Evolutionary conservation across 2,797 vertebrate species (phyloP).

Genomic region (Chiloscyllium punctatum): DNA sequence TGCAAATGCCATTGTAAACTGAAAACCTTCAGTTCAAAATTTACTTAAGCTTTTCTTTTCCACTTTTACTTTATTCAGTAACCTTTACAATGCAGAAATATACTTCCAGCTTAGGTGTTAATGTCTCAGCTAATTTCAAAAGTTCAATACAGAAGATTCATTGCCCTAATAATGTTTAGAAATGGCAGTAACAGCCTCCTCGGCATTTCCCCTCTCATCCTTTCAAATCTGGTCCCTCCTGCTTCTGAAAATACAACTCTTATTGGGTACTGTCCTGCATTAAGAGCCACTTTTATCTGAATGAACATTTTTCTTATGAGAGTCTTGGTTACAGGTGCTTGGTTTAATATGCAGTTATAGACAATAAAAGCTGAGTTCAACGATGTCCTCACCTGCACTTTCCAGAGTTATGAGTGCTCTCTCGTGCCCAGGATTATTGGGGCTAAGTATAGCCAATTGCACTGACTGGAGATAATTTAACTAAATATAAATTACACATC

Average conservation of each 20-base stretch:
- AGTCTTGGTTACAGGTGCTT: not conserved
- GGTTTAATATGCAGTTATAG: not conserved
- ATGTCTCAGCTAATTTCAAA: not conserved
- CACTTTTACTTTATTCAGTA: not conserved
- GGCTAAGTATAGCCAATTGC: not conserved
- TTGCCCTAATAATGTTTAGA: not conserved
- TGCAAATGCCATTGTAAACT: constrained; percentile 23
- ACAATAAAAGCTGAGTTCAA: not conserved
- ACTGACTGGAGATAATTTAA: not conserved
- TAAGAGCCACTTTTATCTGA: not conserved
- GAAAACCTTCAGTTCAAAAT: not conserved
- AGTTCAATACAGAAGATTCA: not conserved
- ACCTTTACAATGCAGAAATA: not conserved
- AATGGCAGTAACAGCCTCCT: not conserved
- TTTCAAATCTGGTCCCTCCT: not conserved
- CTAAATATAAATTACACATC: not conserved
- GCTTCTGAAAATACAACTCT: not conserved
- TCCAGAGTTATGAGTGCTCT: not conserved
- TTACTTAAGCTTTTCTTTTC: constrained; percentile 32
- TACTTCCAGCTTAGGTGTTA: not conserved
- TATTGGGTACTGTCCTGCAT: not conserved
- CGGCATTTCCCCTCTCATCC: not conserved
- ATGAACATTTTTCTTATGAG: not conserved
- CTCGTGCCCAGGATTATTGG: not conserved
- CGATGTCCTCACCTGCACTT: not conserved